Base-by-base conservation (phyloP, 2,888 invertebrate species). In the Deilephila elpenor region DNA sequence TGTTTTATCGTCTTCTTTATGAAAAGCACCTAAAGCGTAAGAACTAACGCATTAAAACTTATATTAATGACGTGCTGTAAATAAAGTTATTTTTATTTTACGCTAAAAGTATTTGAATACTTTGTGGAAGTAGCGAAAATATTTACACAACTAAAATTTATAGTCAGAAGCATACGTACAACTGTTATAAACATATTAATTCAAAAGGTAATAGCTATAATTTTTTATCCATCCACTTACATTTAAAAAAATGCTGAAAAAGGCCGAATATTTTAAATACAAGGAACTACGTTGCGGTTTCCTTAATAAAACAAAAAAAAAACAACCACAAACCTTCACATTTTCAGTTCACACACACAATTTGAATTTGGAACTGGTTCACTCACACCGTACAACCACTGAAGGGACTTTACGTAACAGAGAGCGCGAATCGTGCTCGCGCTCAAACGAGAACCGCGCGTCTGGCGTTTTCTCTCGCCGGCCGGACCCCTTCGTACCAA, bases 381-480 rank as follows among this genome's bases (percentile, higher is more conserved):
- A 84, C 85, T 79, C 76, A 71, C 73, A 73, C 51, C 71, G 64
- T 77, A 78, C 80, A 78, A 51, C 56, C 71, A 71, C 71, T 59
- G n/a, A 25, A 59, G 44, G 44, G 79, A 82, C 82, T 89, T 90
- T 88, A 89, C 86, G 86, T 89, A 88, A 88, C 83, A 76, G 73
- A 76, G 76, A 79, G 79, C 78, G 79, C 78, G 78, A 84, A 78
- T 84, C 93, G 93, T 93, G 93, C 92, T 91, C 87, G 83, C 93
- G 75, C 86, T 78, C 79, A 87, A 89, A 84, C 90, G 91, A 80
- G 90, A 84, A 84, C 88, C 86, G 84, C 83, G 85, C 93, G 92
- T 93, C 93, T 93, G 93, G 80, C 89, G 81, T 78, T 83, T 79
- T 82, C 77, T 82, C 82, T 83, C 78, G 72, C 51, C 67, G 67